A percentile compares a stretch with the other conserved stretches of the same genome.
Conservation (phyloP, 2,888 invertebrate genomes). For the Pammene fasciana region DNA sequence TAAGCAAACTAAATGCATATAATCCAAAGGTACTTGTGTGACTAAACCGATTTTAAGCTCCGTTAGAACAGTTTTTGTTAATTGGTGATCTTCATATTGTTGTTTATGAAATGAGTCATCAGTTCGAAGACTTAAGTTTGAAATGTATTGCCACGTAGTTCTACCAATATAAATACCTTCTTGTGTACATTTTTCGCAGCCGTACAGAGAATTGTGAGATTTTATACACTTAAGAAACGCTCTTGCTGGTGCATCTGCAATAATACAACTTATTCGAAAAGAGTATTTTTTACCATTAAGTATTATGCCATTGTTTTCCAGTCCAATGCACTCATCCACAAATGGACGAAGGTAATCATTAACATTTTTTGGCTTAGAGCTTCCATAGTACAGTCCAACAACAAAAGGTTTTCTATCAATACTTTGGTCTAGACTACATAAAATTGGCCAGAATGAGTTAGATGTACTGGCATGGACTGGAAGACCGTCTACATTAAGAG, state of each 20-base stretch:
- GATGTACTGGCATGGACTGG: background rate
- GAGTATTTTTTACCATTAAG: background rate
- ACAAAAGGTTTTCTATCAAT: constrained; percentile 2
- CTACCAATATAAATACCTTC: constrained; percentile 4
- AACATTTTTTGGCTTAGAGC: background rate
- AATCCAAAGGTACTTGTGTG: constrained; percentile 1
- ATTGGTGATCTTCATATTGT: constrained; percentile 2
- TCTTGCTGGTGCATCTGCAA: constrained; percentile 7
- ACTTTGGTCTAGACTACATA: background rate
- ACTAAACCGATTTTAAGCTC: background rate
- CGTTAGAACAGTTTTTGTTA: background rate
- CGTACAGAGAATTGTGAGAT: constrained; percentile 3
- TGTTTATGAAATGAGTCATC: background rate
- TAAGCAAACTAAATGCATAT: constrained; percentile 4
- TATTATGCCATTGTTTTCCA: background rate
- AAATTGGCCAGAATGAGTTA: constrained; percentile 7
- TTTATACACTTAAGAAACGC: constrained; percentile 4
- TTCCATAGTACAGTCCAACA: constrained; percentile 5
- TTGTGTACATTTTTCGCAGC: background rate
- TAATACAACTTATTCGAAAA: constrained; percentile 1
- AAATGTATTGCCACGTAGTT: background rate
- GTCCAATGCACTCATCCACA: background rate
- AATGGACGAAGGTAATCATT: constrained; percentile 7
- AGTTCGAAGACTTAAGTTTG: constrained; percentile 1
- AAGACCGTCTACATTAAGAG: background rate